Evolutionary conservation across 2,888 invertebrate genomes (phyloP), one percentile per base, ranked within the genome.

Genomic region (Corythucha ciliata): DNA sequence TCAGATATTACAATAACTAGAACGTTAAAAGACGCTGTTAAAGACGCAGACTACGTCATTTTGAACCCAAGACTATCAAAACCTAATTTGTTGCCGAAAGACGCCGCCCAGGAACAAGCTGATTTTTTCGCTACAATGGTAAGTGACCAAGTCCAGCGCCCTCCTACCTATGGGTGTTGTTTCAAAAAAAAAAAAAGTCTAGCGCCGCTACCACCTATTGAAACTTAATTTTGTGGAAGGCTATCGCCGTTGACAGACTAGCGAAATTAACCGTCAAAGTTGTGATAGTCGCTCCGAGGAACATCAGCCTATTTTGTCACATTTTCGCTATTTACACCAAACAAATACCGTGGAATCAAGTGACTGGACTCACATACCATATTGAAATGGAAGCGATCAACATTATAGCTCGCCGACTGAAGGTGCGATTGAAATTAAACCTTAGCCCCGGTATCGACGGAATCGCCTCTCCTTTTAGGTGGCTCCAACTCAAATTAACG

Each of bases 31-130:
- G 39, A 42, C 18, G 50, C 42, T 12, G 5, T 50, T 2, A 26
- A 20, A 26, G 25, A 10, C 4, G 50, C 50, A 3, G 50, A 50
- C 20, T 50, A 50, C 47, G 20, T 52, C 22, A 32, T 52, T 39
- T n/a, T 50, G 22, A 42, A 42, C 16, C 50, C 50, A 26, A 18
- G 42, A 22, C 14, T 48, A 32, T 27, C 21, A 21, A 36, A 37
- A 10, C 20, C 18, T n/a, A 48, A 53, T 32, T 10, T 37, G 12
- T 25, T 39, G 21, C 41, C 39, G 14, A 48, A 40, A 39, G 14
- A 40, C 26, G 53, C 42, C 2, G 34, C 26, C 14, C 18, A 47
- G 14, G 40, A 45, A 12, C 47, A 47, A 39, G 39, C 40, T 27
- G 34, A 24, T 24, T 40, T 52, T 20, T 47, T 52, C 12, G 16